A percentile compares a stretch with the other conserved stretches of the same genome.
phyloP scores from a whole-genome alignment of 2,113 vertebrate species.

The Orcinus orca region DNA sequence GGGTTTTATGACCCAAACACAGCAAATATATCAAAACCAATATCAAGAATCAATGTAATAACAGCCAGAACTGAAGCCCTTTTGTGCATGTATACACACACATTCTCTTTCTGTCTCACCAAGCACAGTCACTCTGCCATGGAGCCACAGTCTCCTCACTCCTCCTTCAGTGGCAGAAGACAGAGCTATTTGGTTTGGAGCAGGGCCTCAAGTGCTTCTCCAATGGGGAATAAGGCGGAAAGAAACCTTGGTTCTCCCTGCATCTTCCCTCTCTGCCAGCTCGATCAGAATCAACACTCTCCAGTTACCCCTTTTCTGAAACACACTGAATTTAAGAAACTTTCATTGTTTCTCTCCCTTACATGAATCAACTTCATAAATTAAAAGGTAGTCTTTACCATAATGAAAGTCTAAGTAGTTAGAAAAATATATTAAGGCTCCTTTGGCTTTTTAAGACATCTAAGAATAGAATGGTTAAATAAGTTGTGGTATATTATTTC shows the following conservation, averaged over 20 bases:
- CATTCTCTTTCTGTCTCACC: background rate
- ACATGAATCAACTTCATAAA: background rate
- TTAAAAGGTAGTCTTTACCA: background rate
- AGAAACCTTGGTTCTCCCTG: background rate
- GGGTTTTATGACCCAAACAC: background rate
- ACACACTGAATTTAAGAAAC: background rate
- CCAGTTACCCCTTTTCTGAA: background rate
- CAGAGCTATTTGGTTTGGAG: background rate
- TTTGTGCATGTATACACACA: background rate
- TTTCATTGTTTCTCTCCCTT: background rate
- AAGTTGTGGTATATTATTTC: background rate
- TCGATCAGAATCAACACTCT: background rate
- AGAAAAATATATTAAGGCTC: background rate
- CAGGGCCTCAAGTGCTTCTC: background rate
- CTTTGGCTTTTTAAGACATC: background rate
- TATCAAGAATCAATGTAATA: background rate
- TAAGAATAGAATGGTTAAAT: background rate
- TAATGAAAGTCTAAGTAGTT: background rate
- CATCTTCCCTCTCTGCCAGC: no score
- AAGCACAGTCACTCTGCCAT: background rate
- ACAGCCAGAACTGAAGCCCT: background rate
- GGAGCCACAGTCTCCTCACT: background rate
- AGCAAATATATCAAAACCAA: background rate
- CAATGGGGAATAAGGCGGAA: background rate
- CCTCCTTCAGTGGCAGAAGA: background rate